Evolutionary conservation across 2,113 vertebrate species (phyloP), one percentile per base, ranked within the genome.

Genomic region (Hyla sarda): DNA sequence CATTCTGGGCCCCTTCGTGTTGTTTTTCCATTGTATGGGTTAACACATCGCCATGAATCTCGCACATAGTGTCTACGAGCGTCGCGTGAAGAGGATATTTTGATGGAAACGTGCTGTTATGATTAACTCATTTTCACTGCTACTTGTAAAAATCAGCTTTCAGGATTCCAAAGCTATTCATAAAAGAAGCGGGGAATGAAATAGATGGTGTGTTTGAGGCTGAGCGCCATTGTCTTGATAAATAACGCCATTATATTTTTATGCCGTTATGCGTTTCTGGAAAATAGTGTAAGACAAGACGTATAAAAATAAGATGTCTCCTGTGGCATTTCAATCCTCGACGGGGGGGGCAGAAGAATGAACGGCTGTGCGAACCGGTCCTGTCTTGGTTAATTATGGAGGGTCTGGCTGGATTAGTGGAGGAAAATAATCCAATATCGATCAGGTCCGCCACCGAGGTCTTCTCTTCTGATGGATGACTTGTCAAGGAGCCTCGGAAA

Each of bases 201-300:
- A 76, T 50, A 23, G 25, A 76, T 76, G 73, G 14, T 1, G 73
- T 30, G 47, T 52, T 28, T 16, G 73, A 50, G 73, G 45, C 73
- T 19, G 10, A 50, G 73, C 45, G 7, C 25, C 73, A 50, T 76
- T 76, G 73, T 76, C 45, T 52, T 76, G 73, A 76, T 76, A 50
- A 76, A 76, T 76, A 76, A 48, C 23, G 45, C 73, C 73, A 76
- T 76, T 76, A 76, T 45, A 76, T 76, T 76, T 25, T 48, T 48
- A 76, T 52, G 73, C 73, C 73, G 47, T 76, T 76, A 76, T 76
- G 73, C 47, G 47, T 52, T 76, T 52, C 73, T 30, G 45, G 73
- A 50, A 76, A 50, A 76, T 76, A 30, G 73, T 50, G 73, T 76
- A 76, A 76, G 73, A 76, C 73, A 76, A 48, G 73, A 52, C n/a